Percentiles rank a stretch among this genome's conserved stretches.
Evolutionary conservation across 2,113 vertebrate genomes (phyloP).

Genomic region (Sarotherodon lohbergeri): DNA sequence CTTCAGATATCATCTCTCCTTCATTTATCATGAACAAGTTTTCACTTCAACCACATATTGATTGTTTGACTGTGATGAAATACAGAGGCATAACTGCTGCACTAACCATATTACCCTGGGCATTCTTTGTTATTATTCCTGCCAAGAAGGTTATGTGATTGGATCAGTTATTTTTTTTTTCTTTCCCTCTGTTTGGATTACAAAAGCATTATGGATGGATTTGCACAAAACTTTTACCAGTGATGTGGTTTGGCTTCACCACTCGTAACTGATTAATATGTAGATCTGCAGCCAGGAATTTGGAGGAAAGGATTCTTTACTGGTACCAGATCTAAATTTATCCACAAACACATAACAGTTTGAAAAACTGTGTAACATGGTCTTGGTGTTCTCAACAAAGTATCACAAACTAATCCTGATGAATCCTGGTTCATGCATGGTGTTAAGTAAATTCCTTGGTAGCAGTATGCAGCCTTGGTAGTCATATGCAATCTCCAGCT

Average conservation of each 20-base stretch:
- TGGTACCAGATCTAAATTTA: not conserved
- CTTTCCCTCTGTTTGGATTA: not conserved
- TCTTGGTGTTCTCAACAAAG: not conserved
- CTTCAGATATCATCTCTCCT: not conserved
- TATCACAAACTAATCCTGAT: not conserved
- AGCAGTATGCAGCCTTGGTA: not conserved
- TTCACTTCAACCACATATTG: not conserved
- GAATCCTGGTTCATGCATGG: not conserved
- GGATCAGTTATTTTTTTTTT: rapidly evolving
- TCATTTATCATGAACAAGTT: not conserved
- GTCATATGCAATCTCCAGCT: not conserved
- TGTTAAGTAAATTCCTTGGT: not conserved
- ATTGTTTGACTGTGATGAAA: not conserved
- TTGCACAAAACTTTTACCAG: not conserved
- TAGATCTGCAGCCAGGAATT: not conserved
- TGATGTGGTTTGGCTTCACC: not conserved
- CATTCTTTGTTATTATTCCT: not conserved
- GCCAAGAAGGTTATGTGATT: not conserved
- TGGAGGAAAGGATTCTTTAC: not conserved
- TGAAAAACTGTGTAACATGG: not conserved
- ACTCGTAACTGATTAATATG: not conserved
- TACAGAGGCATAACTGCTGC: not conserved
- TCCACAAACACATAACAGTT: not conserved
- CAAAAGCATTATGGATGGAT: not conserved
- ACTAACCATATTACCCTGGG: not conserved